Evolutionary conservation across 2,888 invertebrate genomes (phyloP).

Genomic region (Drosophila flavopinicola): DNA sequence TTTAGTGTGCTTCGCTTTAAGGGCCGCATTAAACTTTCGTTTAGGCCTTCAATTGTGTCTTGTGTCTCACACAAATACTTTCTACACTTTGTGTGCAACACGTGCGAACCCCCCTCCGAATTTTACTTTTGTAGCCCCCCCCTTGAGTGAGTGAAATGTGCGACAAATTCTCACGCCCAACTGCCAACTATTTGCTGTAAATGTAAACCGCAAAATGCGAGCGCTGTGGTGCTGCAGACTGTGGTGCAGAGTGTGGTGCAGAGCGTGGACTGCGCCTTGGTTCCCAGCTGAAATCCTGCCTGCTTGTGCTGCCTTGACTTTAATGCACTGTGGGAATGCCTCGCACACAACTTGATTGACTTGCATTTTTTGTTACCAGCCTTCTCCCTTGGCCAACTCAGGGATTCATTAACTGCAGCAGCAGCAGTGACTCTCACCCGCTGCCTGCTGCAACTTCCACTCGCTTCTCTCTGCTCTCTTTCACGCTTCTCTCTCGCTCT

Average conservation of each 20-base stretch:
- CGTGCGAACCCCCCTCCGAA: constrained; percentile 35
- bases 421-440: constrained; percentile 40
- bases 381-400: constrained; percentile 27
- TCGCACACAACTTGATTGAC: constrained; percentile 69
- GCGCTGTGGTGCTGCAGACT: constrained; percentile 22
- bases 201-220: constrained; percentile 67
- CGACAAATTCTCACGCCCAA: constrained; percentile 62
- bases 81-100: constrained; percentile 46
- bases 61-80: constrained; percentile 36
- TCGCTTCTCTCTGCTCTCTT: constrained; percentile 1
- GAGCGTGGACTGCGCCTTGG: constrained; percentile 9
- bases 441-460: constrained; percentile 14
- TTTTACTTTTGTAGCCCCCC: neutral
- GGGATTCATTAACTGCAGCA: constrained; percentile 64
- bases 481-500: neutral
- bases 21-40: constrained; percentile 47
- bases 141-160: constrained; percentile 3
- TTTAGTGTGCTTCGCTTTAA: constrained; percentile 3
- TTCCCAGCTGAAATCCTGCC: too few species aligned
- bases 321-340: constrained; percentile 72
- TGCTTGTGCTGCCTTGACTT: constrained; percentile 44
- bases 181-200: constrained; percentile 23
- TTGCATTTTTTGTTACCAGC: constrained; percentile 44
- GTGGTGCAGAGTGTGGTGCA: constrained; percentile 9
- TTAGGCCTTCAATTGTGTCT: constrained; percentile 8